Percentiles rank a stretch among this genome's conserved stretches.
Evolutionary conservation across 2,113 vertebrate species (phyloP).

Genomic region (Zapornia atra): DNA sequence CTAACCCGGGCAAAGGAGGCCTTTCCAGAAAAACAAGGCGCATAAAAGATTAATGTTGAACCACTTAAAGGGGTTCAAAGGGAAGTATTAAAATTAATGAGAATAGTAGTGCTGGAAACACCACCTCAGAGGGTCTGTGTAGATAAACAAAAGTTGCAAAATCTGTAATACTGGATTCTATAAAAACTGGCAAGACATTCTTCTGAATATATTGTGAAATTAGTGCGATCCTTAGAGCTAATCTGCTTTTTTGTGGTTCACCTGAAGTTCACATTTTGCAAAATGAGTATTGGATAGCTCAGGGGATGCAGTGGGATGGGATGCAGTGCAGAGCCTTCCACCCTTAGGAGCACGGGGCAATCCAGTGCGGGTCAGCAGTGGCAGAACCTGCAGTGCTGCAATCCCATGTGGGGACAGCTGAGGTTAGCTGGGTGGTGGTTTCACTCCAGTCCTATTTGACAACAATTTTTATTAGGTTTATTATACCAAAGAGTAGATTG

Average conservation of each 20-base stretch:
- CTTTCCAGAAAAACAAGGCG: neutral
- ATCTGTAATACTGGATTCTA: neutral
- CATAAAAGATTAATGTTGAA: neutral
- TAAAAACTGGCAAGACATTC: neutral
- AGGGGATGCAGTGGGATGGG: neutral
- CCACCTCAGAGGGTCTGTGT: neutral
- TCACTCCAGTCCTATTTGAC: neutral
- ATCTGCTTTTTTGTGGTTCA: neutral
- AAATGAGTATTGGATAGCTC: neutral
- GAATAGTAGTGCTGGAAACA: neutral
- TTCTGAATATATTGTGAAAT: neutral
- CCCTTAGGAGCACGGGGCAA: neutral
- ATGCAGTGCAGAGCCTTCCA: neutral
- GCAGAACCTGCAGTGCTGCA: neutral
- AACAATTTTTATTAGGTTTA: neutral
- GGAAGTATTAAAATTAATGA: neutral
- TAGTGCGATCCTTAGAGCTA: neutral
- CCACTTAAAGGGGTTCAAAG: neutral
- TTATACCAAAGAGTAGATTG: conserved; percentile 26
- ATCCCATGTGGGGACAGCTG: neutral
- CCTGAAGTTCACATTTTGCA: neutral
- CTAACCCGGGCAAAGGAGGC: neutral
- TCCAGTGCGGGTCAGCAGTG: neutral
- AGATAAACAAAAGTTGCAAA: neutral
- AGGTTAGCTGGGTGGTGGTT: neutral